Percentiles rank a stretch among this genome's conserved stretches.
phyloP scores from a whole-genome alignment of 2,113 vertebrate species.

The Ondatra zibethicus region DNA sequence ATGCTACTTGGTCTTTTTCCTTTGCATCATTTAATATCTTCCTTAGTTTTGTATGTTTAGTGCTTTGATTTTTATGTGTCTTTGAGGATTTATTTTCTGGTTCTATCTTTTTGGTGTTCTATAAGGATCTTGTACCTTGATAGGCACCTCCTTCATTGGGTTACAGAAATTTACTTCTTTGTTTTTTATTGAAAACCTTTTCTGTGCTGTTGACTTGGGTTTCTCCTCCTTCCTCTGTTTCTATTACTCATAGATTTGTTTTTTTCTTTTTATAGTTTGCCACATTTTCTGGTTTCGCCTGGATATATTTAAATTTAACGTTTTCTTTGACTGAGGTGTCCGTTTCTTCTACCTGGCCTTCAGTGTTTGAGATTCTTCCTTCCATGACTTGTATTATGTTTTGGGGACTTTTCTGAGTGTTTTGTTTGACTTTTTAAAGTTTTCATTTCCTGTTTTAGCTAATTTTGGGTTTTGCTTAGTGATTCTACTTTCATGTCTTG shows the following conservation, averaged over 20 bases:
- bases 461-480: background rate
- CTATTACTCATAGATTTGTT: background rate
- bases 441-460: background rate
- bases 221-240: background rate
- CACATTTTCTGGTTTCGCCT: background rate
- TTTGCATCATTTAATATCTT: background rate
- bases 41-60: background rate
- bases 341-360: background rate
- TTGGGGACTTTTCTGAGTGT: background rate
- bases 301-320: background rate
- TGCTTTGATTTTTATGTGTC: background rate
- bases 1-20: background rate
- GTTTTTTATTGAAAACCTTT: background rate
- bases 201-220: background rate
- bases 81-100: background rate
- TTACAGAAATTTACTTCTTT: background rate
- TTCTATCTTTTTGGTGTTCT: background rate
- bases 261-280: background rate
- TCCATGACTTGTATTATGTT: background rate
- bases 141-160: background rate
- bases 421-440: background rate
- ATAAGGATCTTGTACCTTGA: background rate
- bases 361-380: background rate
- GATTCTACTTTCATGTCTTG: no score
- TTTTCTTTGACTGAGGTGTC: background rate